Percentiles rank a stretch among this genome's conserved stretches.
Evolutionary conservation across 2,888 invertebrate species (phyloP).

Genomic region (Pemphredon lugubris): DNA sequence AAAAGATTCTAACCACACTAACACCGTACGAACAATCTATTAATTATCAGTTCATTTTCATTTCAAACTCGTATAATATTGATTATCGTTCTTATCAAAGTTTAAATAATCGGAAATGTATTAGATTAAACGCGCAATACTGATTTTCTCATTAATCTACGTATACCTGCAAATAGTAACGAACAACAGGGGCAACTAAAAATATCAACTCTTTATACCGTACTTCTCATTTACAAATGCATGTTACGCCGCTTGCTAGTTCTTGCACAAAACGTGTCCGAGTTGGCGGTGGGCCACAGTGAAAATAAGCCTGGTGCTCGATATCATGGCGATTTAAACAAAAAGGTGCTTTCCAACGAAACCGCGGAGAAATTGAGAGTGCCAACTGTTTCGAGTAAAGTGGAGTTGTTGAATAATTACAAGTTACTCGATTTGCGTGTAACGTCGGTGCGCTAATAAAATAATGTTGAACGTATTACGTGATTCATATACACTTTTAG

Average conservation of each 20-base stretch:
- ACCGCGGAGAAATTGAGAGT: not conserved
- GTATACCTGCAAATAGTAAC: not conserved
- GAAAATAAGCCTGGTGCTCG: not conserved
- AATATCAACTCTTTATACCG: conserved; percentile 34
- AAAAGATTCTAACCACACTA: no score
- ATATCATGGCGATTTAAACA: not conserved
- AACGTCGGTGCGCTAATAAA: no score
- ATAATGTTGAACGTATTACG: no score
- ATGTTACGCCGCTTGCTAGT: conserved; percentile 6
- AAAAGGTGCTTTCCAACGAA: not conserved
- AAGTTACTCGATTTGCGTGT: no score
- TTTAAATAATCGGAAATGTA: no score
- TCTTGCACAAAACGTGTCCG: conserved; percentile 18
- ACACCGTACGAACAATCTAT: no score
- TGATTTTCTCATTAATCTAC: no score
- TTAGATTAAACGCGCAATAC: no score
- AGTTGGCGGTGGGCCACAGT: conserved; percentile 36
- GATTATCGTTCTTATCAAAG: no score
- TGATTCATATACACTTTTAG: no score
- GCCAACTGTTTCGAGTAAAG: not conserved
- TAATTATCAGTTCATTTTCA: no score
- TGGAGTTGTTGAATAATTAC: not conserved
- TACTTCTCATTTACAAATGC: conserved; percentile 33
- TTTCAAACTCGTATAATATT: no score
- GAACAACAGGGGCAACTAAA: conserved; percentile 47